Evolutionary conservation across 2,113 vertebrate species (phyloP).

Genomic region (Fulmarus glacialis): DNA sequence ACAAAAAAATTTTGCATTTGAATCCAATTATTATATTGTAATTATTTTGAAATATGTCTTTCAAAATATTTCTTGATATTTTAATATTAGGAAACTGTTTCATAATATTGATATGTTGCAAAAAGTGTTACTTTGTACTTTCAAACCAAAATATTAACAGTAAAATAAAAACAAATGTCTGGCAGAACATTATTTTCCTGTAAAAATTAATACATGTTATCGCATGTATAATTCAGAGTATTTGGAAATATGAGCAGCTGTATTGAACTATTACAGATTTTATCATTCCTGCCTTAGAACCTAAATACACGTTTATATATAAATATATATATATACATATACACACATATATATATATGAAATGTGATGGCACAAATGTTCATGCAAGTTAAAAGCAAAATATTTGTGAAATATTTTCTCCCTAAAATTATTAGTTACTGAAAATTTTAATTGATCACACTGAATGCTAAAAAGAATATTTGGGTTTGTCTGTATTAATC

Average conservation of each 20-base stretch:
- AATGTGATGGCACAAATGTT: neutral
- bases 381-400: neutral
- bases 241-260: neutral
- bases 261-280: neutral
- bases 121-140: neutral
- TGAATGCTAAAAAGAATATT: neutral
- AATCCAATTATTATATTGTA: neutral
- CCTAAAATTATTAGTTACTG: neutral
- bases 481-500: neutral
- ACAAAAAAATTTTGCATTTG: neutral
- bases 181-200: neutral
- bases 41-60: neutral
- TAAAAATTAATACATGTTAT: neutral
- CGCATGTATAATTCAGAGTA: neutral
- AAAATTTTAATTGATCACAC: neutral
- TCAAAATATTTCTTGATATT: neutral
- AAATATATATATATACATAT: neutral
- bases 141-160: neutral
- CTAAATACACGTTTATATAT: neutral
- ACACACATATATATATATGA: fast-evolving
- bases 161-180: neutral
- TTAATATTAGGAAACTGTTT: neutral
- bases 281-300: neutral
- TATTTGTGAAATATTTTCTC: neutral
- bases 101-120: neutral